A percentile compares a stretch with the other conserved stretches of the same genome.
These are phyloP conservation scores for Pachypeltis micranthus DNA, from an alignment of 1,140 invertebrate species.

Conservation along the genomic window DNA sequence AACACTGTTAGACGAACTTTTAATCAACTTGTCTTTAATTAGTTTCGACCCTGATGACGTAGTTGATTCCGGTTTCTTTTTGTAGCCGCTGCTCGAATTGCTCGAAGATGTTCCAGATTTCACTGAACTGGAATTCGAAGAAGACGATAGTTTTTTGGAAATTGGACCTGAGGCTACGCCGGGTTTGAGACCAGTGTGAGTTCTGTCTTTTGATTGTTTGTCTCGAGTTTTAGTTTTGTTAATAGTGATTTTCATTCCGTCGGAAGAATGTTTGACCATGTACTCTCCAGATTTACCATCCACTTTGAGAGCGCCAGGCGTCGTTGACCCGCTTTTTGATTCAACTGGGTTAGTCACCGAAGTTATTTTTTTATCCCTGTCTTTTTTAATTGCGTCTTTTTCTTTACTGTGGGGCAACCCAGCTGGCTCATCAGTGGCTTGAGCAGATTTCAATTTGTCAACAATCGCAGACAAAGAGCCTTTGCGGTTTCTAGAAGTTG, in stretches of 20 bases:
- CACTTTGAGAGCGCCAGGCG: neutral
- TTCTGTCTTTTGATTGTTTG: slow-evolving; percentile 33
- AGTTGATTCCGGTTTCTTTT: slow-evolving; percentile 14
- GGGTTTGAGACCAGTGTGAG: slow-evolving; percentile 70
- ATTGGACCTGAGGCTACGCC: slow-evolving; percentile 68
- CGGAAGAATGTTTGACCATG: slow-evolving; percentile 70
- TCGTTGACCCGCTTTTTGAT: slow-evolving; percentile 35
- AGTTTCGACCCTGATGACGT: slow-evolving; percentile 28
- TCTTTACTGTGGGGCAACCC: slow-evolving; percentile 39
- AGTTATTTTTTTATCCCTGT: slow-evolving; percentile 27
- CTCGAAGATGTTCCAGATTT: slow-evolving; percentile 1
- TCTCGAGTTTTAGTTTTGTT: slow-evolving; percentile 68
- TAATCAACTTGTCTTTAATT: slow-evolving; percentile 36
- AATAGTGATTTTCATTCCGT: slow-evolving; percentile 79
- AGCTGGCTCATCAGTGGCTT: slow-evolving; percentile 37
- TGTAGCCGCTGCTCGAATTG: neutral
- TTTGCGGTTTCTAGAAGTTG: slow-evolving; percentile 52
- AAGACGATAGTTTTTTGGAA: slow-evolving; percentile 55
- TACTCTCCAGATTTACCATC: slow-evolving; percentile 63
- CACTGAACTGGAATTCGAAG: slow-evolving; percentile 12
- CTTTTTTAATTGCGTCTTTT: slow-evolving; percentile 26
- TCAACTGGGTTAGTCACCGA: slow-evolving; percentile 33
- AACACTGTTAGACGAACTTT: slow-evolving; percentile 43
- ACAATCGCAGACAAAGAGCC: slow-evolving; percentile 72
- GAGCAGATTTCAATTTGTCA: slow-evolving; percentile 68